phyloP scores from a whole-genome alignment of 2,797 vertebrate genomes.

The Gymnoscopelus microlampas region DNA sequence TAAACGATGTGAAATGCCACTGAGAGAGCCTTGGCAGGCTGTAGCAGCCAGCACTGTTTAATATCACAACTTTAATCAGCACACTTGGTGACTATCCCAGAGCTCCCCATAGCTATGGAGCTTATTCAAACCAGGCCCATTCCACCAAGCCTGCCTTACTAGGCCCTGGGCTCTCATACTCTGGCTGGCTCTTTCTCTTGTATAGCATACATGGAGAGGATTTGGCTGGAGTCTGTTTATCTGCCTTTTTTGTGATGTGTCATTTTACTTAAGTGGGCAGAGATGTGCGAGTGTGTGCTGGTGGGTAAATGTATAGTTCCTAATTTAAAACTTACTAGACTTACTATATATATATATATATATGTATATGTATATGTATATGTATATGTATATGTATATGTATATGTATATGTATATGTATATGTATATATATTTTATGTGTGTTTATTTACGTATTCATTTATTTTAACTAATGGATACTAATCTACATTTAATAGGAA shows the following conservation, averaged over 20 bases:
- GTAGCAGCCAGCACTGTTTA: conserved; percentile 74
- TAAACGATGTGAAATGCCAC: conserved; percentile 74
- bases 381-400: too few species aligned
- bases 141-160: conserved; percentile 70
- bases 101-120: conserved; percentile 65
- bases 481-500: too few species aligned
- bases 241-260: conserved; percentile 60
- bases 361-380: too few species aligned
- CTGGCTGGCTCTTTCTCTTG: conserved; percentile 44
- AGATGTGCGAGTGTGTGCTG: conserved; percentile 26
- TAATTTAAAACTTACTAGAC: conserved; percentile 9
- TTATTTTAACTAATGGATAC: too few species aligned
- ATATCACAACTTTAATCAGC: conserved; percentile 79
- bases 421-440: too few species aligned
- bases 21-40: conserved; percentile 72
- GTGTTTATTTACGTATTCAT: too few species aligned
- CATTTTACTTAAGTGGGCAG: conserved; percentile 45
- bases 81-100: conserved; percentile 75
- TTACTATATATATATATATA: too few species aligned
- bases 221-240: conserved; percentile 59
- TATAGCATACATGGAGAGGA: conserved; percentile 66
- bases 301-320: conserved; percentile 12
- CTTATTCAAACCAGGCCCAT: conserved; percentile 74
- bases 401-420: too few species aligned
- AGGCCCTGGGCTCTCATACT: conserved; percentile 60